phyloP scores from a whole-genome alignment of 1,140 invertebrate genomes.

The Drosophila lacertosa region DNA sequence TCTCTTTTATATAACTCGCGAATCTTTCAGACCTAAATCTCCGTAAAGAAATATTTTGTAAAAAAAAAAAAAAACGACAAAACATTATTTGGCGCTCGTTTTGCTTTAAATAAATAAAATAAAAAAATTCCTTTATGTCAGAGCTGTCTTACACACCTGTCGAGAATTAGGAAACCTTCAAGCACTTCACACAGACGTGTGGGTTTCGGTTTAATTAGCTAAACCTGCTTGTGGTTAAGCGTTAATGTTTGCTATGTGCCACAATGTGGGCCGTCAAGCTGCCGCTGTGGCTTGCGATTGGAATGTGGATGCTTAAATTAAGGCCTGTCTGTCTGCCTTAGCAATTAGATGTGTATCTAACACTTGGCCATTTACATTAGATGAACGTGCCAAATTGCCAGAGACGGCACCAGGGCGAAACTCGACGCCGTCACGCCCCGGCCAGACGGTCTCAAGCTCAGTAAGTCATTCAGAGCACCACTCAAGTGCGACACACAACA shows the following conservation, averaged over 20 bases:
- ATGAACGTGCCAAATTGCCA: slow-evolving; percentile 49
- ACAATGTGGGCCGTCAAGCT: background rate
- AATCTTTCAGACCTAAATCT: no score
- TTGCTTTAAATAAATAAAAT: background rate
- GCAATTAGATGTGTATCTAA: slow-evolving; percentile 53
- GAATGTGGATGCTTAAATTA: slow-evolving; percentile 17
- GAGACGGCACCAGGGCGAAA: slow-evolving; percentile 23
- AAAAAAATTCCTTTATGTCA: background rate
- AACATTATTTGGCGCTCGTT: no score
- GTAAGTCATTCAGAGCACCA: slow-evolving; percentile 43
- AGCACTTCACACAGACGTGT: background rate
- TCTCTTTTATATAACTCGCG: no score
- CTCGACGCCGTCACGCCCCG: slow-evolving; percentile 39
- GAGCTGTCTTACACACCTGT: background rate
- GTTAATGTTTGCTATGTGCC: slow-evolving; percentile 20
- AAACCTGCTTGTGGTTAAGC: slow-evolving; percentile 2
- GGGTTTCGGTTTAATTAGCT: slow-evolving; percentile 36
- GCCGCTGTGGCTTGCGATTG: slow-evolving; percentile 3
- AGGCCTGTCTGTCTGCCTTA: slow-evolving; percentile 13
- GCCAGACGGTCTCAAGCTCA: slow-evolving; percentile 27
- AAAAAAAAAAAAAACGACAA: no score
- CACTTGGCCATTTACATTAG: slow-evolving; percentile 50
- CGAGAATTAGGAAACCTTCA: background rate
- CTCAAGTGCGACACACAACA: slow-evolving; percentile 46
- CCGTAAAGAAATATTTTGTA: no score